phyloP scores from a whole-genome alignment of 2,113 vertebrate species.

The Myrmophylax atrothorax region DNA sequence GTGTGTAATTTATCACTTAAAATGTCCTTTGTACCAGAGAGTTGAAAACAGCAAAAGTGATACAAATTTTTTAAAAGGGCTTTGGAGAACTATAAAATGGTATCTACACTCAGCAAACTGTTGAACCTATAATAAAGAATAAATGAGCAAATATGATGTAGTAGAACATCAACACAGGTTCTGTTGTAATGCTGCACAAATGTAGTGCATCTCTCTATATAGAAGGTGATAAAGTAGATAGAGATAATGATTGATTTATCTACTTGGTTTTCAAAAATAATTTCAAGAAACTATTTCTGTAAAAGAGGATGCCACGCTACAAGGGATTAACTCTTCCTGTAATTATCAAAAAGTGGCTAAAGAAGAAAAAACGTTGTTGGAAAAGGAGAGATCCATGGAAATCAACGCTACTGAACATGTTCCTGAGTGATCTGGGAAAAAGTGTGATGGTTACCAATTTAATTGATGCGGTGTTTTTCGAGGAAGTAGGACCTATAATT shows the following conservation, averaged over 20 bases:
- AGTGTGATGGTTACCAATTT: too few species aligned
- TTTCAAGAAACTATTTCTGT: not conserved
- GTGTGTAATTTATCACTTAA: not conserved
- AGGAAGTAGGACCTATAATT: not conserved
- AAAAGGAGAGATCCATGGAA: not conserved
- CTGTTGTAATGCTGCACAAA: not conserved
- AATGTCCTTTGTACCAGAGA: not conserved
- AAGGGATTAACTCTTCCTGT: not conserved
- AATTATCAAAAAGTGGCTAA: not conserved
- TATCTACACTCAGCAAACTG: not conserved
- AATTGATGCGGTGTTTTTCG: not conserved
- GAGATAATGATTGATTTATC: not conserved
- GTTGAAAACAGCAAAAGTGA: conserved; percentile 1
- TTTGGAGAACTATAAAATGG: not conserved
- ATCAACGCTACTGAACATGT: not conserved
- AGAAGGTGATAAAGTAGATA: not conserved
- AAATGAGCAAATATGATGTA: not conserved
- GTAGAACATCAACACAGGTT: not conserved
- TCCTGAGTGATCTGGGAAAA: not conserved
- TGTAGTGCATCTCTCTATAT: not conserved
- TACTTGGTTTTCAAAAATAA: not conserved
- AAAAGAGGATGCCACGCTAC: not conserved
- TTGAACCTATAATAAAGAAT: not conserved
- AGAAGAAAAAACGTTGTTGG: not conserved
- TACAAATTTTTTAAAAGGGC: not conserved